These are phyloP conservation scores for Megalonaias nervosa DNA, from an alignment of 1,140 invertebrate species.

Conservation along the genomic window DNA sequence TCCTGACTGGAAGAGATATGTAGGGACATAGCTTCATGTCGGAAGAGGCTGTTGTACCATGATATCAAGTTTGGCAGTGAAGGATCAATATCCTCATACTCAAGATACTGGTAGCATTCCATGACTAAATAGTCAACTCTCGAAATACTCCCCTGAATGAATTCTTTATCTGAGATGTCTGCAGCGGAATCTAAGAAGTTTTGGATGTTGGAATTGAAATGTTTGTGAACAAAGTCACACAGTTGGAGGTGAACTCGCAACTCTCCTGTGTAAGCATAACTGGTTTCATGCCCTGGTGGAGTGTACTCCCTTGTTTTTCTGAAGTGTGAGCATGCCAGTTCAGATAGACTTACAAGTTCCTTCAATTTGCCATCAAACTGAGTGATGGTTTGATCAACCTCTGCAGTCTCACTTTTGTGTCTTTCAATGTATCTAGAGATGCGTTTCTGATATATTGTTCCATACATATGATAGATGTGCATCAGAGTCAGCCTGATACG, in stretches of 20 bases:
- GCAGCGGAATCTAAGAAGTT: slow-evolving; percentile 10
- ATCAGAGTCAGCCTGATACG: slow-evolving; percentile 11
- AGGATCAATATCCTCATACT: slow-evolving; percentile 18
- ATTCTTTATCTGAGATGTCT: slow-evolving; percentile 12
- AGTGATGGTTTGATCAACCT: background rate
- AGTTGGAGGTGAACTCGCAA: slow-evolving; percentile 31
- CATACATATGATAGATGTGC: slow-evolving; percentile 47
- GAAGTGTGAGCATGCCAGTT: slow-evolving; percentile 33
- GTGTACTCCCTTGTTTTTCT: slow-evolving; percentile 29
- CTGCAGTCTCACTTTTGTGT: slow-evolving; percentile 3
- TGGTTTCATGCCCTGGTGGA: slow-evolving; percentile 25
- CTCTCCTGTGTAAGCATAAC: slow-evolving; percentile 31
- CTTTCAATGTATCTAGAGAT: slow-evolving; percentile 21
- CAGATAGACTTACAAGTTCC: slow-evolving; percentile 16
- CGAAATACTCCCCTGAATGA: slow-evolving; percentile 20
- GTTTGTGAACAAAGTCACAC: slow-evolving; percentile 35
- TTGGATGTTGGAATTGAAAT: background rate
- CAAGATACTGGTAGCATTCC: slow-evolving; percentile 29
- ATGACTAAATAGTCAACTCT: slow-evolving; percentile 29
- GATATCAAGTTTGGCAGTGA: no score
- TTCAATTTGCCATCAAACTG: slow-evolving; percentile 14
- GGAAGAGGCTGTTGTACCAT: no score
- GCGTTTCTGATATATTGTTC: slow-evolving; percentile 27
- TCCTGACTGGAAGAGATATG: slow-evolving; percentile 3
- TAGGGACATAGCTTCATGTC: no score